Evolutionary conservation across 2,888 invertebrate genomes (phyloP).

Genomic region (Troglohyphantes excavatus): DNA sequence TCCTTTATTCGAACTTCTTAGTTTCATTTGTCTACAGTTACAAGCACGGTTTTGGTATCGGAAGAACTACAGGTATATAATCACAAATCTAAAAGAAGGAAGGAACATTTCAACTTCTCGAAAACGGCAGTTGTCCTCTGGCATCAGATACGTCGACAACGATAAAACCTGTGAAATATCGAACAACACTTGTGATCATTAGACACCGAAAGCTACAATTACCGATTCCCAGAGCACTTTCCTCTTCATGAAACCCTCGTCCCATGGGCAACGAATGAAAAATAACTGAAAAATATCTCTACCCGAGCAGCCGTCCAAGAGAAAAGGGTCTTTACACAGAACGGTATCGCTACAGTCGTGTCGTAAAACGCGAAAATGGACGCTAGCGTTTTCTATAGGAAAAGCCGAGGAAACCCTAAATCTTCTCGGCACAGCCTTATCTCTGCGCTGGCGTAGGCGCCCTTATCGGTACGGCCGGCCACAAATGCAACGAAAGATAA

Average conservation of each 20-base stretch:
- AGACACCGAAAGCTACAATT: not conserved
- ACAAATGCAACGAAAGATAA: conserved; percentile 58
- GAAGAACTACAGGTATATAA: too few species aligned
- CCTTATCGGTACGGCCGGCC: conserved; percentile 60
- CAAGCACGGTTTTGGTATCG: too few species aligned
- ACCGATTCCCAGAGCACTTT: not conserved
- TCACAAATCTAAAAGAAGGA: too few species aligned
- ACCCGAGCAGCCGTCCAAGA: not conserved
- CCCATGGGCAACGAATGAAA: not conserved
- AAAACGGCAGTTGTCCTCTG: too few species aligned
- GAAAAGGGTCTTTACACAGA: conserved; percentile 8
- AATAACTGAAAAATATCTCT: not conserved
- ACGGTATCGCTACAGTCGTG: conserved; percentile 17
- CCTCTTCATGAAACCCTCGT: not conserved
- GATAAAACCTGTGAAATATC: not conserved
- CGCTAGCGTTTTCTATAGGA: conserved; percentile 27
- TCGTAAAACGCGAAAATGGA: conserved; percentile 55
- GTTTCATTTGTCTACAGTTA: too few species aligned
- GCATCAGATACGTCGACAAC: too few species aligned
- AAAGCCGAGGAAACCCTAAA: conserved; percentile 37
- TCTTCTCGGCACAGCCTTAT: conserved; percentile 35
- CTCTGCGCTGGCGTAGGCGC: not conserved
- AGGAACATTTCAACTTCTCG: too few species aligned
- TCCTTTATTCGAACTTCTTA: too few species aligned
- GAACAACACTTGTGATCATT: not conserved